Base-by-base conservation (phyloP, 2,797 vertebrate genomes). In the Protosalanx chinensis region DNA sequence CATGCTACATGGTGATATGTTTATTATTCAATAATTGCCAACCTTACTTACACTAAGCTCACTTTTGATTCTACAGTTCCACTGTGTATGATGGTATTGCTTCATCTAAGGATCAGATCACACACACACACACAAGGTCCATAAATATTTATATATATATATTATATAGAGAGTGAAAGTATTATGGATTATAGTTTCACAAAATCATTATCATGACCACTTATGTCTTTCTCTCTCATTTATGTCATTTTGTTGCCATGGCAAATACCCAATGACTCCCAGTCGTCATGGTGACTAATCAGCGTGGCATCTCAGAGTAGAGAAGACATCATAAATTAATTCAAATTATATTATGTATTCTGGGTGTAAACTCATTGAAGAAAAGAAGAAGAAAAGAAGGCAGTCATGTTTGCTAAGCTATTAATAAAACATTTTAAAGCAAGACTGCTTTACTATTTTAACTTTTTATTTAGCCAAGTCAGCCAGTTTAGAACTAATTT, bases 181-280 rank as follows among this genome's bases (percentile, higher is more conserved):
- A 15, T 35, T 35, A 49, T 49, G 15, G 3, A 56, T 56, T 16
- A 5, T 6, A n/a, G 18, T 56, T 56, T 56, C 6, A n/a, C 27
- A 53, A 27, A 37, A 23, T 41, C 58, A 53, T 56, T 20, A 64
- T 76, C 73, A 73, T 78, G 73, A 78, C 68, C 64, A 61, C 65
- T 68, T 69, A 60, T 56, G 29, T 73, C 37, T 62, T 37, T 76
- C 60, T 46, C 27, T 58, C 64, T 65, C 59, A n/a, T 77, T 65
- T 56, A 23, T 78, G 64, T 68, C 33, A 75, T 80, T 72, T 72
- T 66, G 78, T 82, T 81, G 68, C 78, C 62, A 85, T 80, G 76
- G 78, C 35, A 53, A 77, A 70, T 41, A 72, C 58, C 72, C 63
- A 60, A 62, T 53, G 16, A 23, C 60, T 71, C 46, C 63, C 30